These are phyloP conservation scores for Eupithecia inturbata DNA, from an alignment of 2,888 invertebrate species.

Conservation along the genomic window DNA sequence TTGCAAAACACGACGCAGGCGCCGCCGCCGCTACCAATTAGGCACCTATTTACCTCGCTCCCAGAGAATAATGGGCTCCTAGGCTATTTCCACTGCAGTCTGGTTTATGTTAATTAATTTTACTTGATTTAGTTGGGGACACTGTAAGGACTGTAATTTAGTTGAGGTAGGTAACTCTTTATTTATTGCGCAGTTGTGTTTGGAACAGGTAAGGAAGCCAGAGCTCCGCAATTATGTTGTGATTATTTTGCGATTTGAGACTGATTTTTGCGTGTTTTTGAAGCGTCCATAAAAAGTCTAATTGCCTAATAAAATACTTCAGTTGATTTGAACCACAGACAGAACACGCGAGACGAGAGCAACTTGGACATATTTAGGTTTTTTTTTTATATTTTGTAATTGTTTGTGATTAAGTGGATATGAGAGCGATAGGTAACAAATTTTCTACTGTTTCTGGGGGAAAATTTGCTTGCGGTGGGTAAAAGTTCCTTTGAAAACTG, in stretches of 20 bases:
- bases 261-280: conserved; percentile 9
- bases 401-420: neutral
- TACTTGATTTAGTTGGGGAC: conserved; percentile 26
- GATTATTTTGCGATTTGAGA: conserved; percentile 9
- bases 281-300: neutral
- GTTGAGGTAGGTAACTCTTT: conserved; percentile 9
- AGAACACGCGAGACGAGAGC: neutral
- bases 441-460: neutral
- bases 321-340: neutral
- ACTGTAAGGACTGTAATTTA: conserved; percentile 28
- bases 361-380: neutral
- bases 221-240: neutral
- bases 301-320: neutral
- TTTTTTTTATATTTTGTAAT: neutral
- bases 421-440: neutral
- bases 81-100: conserved; percentile 39
- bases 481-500: too few species aligned
- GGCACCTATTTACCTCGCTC: conserved; percentile 36
- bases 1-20: conserved; percentile 29
- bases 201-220: neutral
- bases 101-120: conserved; percentile 42
- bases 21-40: conserved; percentile 42
- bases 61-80: conserved; percentile 39
- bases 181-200: conserved; percentile 1
- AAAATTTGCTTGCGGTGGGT: neutral